Percentiles rank a stretch among this genome's conserved stretches.
Conservation (phyloP, 1,140 invertebrate species). For the Aricia agestis region DNA sequence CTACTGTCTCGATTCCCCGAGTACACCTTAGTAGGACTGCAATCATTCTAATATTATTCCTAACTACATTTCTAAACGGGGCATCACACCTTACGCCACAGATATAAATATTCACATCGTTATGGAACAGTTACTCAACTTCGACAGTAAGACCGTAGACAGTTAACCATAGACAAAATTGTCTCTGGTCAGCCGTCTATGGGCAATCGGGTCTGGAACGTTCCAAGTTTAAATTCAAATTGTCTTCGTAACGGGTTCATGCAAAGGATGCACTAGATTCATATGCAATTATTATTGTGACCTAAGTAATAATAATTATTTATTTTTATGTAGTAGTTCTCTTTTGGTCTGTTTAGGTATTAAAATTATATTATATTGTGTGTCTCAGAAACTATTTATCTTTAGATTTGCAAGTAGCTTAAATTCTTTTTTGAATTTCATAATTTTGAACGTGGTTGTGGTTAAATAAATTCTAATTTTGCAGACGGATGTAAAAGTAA, state of each 20-base stretch:
- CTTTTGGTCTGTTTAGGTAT: too few relatives aligned
- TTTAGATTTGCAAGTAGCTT: too few relatives aligned
- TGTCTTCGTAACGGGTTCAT: neutral
- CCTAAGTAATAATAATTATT: neutral
- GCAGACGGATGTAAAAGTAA: too few relatives aligned
- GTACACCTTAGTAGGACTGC: too few relatives aligned
- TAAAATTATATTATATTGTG: too few relatives aligned
- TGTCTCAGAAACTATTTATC: too few relatives aligned
- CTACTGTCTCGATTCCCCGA: too few relatives aligned
- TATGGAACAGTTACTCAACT: neutral
- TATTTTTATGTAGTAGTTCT: neutral
- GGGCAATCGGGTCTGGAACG: conserved; percentile 3
- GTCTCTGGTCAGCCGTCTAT: conserved; percentile 2
- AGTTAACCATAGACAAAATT: neutral
- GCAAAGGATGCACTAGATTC: neutral
- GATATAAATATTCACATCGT: neutral
- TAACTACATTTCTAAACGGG: neutral
- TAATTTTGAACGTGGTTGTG: too few relatives aligned
- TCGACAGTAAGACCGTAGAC: neutral
- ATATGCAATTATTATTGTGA: neutral
- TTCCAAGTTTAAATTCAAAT: conserved; percentile 12
- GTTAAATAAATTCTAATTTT: too few relatives aligned
- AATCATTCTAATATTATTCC: neutral
- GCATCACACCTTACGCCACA: neutral
- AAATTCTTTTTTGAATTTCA: too few relatives aligned